phyloP scores from a whole-genome alignment of 2,888 invertebrate genomes.

The Scaptomyza polygonia region DNA sequence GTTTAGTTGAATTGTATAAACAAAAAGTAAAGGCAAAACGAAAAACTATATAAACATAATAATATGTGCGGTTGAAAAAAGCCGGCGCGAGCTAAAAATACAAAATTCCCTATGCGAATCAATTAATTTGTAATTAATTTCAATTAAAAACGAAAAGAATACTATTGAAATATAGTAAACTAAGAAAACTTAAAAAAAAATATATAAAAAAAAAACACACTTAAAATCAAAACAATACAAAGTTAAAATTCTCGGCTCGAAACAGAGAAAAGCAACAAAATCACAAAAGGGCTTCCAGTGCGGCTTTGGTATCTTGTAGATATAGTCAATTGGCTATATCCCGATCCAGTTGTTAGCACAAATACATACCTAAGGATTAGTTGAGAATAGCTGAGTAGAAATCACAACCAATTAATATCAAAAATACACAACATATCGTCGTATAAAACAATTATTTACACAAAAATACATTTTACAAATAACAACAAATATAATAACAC shows the following conservation, averaged over 20 bases:
- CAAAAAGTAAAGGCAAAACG: slow-evolving; percentile 23
- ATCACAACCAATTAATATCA: slow-evolving; percentile 75
- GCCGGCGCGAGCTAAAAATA: slow-evolving; percentile 50
- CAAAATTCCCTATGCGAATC: slow-evolving; percentile 84
- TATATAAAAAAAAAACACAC: slow-evolving; percentile 32
- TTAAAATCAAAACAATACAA: slow-evolving; percentile 16
- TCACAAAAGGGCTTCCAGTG: slow-evolving; percentile 84
- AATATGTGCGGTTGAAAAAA: slow-evolving; percentile 24
- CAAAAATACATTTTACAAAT: slow-evolving; percentile 20
- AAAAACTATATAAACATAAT: slow-evolving; percentile 40
- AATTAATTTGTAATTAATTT: slow-evolving; percentile 85
- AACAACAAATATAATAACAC: slow-evolving; percentile 9
- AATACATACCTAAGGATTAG: slow-evolving; percentile 58
- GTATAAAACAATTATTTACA: slow-evolving; percentile 59
- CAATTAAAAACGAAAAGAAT: slow-evolving; percentile 63
- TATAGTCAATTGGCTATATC: slow-evolving; percentile 6
- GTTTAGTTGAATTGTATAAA: slow-evolving; percentile 70
- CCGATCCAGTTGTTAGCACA: slow-evolving; percentile 40
- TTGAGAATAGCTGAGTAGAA: slow-evolving; percentile 38
- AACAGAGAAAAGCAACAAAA: slow-evolving; percentile 69
- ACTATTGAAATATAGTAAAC: slow-evolving; percentile 41
- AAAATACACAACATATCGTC: slow-evolving; percentile 78
- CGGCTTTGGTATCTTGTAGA: slow-evolving; percentile 24
- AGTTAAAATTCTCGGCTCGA: slow-evolving; percentile 31
- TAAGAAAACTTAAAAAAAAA: slow-evolving; percentile 40